These are phyloP conservation scores for Pterophyllum scalare DNA, from an alignment of 2,113 vertebrate genomes.

Conservation along the genomic window DNA sequence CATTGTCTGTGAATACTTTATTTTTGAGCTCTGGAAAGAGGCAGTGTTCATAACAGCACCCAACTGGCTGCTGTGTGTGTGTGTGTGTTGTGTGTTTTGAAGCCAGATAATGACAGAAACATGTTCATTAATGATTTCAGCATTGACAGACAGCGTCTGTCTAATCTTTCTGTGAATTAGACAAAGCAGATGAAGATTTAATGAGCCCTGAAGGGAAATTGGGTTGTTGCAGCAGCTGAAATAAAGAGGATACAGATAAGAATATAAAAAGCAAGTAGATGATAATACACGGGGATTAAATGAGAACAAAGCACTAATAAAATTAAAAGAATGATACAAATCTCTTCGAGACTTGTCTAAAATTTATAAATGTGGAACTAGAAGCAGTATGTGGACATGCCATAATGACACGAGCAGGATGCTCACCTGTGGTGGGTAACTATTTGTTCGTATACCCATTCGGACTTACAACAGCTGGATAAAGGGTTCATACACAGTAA, in stretches of 20 bases:
- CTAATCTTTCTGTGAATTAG: background rate
- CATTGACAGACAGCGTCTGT: background rate
- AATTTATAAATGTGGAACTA: background rate
- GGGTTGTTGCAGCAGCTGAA: constrained; percentile 10
- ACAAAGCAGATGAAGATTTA: constrained; percentile 37
- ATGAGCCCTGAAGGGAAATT: constrained; percentile 41
- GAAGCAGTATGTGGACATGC: background rate
- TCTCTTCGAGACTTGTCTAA: background rate
- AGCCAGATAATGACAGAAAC: background rate
- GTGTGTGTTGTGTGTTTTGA: background rate
- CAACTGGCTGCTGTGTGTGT: background rate
- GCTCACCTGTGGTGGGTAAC: background rate
- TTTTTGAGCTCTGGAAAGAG: background rate
- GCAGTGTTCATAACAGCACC: background rate
- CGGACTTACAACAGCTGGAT: background rate
- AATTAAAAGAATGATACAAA: background rate
- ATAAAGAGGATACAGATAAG: constrained; percentile 5
- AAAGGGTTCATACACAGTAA: background rate
- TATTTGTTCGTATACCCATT: background rate
- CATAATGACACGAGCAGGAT: too few species aligned
- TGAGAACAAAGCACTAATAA: background rate
- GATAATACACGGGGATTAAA: constrained; percentile 30
- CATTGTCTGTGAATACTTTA: background rate
- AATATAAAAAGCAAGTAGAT: background rate
- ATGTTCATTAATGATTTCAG: constrained; percentile 12